A percentile compares a stretch with the other conserved stretches of the same genome.
Conservation (phyloP, 2,888 invertebrate species). For the Zygothrica quintamaculata region DNA sequence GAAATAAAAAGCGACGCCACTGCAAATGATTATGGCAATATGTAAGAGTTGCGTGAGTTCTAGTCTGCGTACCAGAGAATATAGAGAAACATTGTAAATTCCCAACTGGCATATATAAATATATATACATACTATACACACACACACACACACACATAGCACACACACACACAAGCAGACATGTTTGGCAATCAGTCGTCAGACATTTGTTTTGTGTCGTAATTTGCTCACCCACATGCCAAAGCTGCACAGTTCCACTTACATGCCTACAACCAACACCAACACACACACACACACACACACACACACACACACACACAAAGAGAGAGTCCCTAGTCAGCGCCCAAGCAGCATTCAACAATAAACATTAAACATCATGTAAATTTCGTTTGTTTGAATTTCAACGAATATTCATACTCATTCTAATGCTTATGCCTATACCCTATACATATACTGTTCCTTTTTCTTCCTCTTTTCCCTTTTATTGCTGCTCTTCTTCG, state of each 20-base stretch:
- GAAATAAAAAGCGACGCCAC: neutral
- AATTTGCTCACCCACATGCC: constrained; percentile 67
- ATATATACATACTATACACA: constrained; percentile 9
- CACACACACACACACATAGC: constrained; percentile 6
- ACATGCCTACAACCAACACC: neutral
- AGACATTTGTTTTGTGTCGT: constrained; percentile 77
- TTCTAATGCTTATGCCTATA: neutral
- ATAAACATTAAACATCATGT: constrained; percentile 72
- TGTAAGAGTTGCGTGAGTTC: constrained; percentile 14
- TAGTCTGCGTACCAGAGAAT: constrained; percentile 30
- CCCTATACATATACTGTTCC: too few relatives aligned
- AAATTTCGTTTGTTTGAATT: constrained; percentile 60
- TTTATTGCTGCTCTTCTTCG: too few relatives aligned
- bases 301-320: constrained; percentile 11
- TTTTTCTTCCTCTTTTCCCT: too few relatives aligned
- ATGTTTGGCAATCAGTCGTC: constrained; percentile 70
- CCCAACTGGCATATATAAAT: constrained; percentile 54
- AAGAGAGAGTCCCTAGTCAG: constrained; percentile 10
- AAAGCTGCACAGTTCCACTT: neutral
- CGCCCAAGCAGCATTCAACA: constrained; percentile 26
- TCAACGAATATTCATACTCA: constrained; percentile 7
- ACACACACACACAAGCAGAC: constrained; percentile 16
- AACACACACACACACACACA: constrained; percentile 16
- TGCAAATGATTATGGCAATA: neutral
- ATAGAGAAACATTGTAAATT: constrained; percentile 69